Evolutionary conservation across 2,797 vertebrate genomes (phyloP).

Genomic region (Dryobates pubescens): DNA sequence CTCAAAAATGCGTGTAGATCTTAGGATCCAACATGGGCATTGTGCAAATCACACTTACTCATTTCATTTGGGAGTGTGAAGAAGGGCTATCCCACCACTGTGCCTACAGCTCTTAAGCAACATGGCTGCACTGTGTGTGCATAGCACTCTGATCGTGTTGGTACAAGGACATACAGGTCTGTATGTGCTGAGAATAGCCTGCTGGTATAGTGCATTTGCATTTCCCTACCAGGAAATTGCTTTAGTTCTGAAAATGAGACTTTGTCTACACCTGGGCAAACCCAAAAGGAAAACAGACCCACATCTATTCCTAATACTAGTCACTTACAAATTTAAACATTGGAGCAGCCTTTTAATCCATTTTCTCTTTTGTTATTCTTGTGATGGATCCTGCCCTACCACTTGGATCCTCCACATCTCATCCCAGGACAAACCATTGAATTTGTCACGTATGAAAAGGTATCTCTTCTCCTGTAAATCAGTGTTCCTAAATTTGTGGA

Average conservation of each 20-base stretch:
- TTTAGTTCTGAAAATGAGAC: not conserved
- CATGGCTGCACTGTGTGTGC: not conserved
- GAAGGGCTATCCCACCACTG: not conserved
- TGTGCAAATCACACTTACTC: not conserved
- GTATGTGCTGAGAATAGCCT: not conserved
- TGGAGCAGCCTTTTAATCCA: not conserved
- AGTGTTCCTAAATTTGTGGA: not conserved
- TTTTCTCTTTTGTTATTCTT: not conserved
- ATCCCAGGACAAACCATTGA: not conserved
- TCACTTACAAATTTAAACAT: not conserved
- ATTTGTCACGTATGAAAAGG: not conserved
- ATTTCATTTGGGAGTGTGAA: not conserved
- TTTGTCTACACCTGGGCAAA: not conserved
- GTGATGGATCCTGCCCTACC: not conserved
- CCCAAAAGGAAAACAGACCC: not conserved
- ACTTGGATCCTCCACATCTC: not conserved
- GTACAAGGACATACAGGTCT: not conserved
- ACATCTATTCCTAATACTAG: not conserved
- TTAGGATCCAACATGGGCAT: not conserved
- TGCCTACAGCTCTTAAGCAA: not conserved
- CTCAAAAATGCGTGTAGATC: not conserved
- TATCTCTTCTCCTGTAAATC: not conserved
- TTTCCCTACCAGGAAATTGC: not conserved
- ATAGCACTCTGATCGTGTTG: rapidly evolving
- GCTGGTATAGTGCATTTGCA: not conserved